Conservation (phyloP, 1,140 invertebrate genomes). For the Contarinia nasturtii region DNA sequence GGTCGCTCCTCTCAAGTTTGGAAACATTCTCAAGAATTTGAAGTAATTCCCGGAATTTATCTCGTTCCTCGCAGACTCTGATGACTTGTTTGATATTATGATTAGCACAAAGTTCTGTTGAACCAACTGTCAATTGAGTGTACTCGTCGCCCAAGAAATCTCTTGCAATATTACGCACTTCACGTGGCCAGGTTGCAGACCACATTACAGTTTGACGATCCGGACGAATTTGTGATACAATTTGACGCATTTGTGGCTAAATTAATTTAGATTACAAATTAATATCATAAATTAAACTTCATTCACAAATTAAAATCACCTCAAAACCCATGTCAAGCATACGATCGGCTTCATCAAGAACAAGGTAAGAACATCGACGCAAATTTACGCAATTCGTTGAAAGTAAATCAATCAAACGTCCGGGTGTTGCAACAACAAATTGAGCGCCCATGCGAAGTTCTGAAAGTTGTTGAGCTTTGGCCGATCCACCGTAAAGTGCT, state of each 20-base stretch:
- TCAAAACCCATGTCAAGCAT: slow-evolving; percentile 99
- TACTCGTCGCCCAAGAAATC: slow-evolving; percentile 67
- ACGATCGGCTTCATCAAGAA: slow-evolving; percentile 88
- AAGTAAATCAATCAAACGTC: slow-evolving; percentile 84
- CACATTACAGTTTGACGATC: slow-evolving; percentile 91
- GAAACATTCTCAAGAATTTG: slow-evolving; percentile 71
- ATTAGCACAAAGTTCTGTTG: slow-evolving; percentile 77
- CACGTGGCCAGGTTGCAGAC: slow-evolving; percentile 91
- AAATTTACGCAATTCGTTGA: slow-evolving; percentile 69
- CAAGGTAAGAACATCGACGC: slow-evolving; percentile 70
- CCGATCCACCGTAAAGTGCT: slow-evolving; percentile 83
- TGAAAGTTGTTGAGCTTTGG: slow-evolving; percentile 54
- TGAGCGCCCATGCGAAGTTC: slow-evolving; percentile 66
- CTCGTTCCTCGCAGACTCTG: slow-evolving; percentile 75
- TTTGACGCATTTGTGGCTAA: slow-evolving; percentile 60
- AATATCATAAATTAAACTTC: not conserved
- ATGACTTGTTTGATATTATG: slow-evolving; percentile 92
- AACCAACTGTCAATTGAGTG: slow-evolving; percentile 82
- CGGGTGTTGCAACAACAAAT: slow-evolving; percentile 81
- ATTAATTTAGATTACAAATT: not conserved
- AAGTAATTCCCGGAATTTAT: slow-evolving; percentile 65
- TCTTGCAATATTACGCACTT: slow-evolving; percentile 71
- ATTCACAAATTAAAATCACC: slow-evolving; percentile 5
- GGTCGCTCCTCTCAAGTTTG: slow-evolving; percentile 60
- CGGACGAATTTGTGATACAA: slow-evolving; percentile 77